Percentiles rank a stretch among this genome's conserved stretches.
Evolutionary conservation across 2,888 invertebrate species (phyloP).

Genomic region (Mythimna impura): DNA sequence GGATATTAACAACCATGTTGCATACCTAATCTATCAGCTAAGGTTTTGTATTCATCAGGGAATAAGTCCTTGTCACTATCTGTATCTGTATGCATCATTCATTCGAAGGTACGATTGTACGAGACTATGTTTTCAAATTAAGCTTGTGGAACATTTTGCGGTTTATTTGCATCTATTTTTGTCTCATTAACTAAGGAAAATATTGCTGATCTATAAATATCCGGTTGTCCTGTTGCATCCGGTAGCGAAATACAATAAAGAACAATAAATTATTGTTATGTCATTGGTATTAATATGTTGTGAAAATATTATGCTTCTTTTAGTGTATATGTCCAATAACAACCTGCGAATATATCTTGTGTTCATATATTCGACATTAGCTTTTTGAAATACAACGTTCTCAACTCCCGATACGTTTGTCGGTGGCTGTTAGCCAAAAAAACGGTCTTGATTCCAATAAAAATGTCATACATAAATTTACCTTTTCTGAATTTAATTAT

Average conservation of each 20-base stretch:
- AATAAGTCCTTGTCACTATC: slow-evolving; percentile 66
- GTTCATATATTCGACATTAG: background rate
- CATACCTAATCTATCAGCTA: slow-evolving; percentile 62
- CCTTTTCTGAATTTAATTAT: slow-evolving; percentile 25
- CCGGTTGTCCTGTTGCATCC: slow-evolving; percentile 13
- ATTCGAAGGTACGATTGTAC: slow-evolving; percentile 55
- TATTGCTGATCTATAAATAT: slow-evolving; percentile 12
- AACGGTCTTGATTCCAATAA: slow-evolving; percentile 14
- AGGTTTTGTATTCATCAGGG: slow-evolving; percentile 64
- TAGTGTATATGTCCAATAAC: background rate
- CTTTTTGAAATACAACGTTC: slow-evolving; percentile 3
- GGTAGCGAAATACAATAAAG: slow-evolving; percentile 12
- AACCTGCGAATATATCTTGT: background rate
- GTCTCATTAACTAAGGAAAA: slow-evolving; percentile 49
- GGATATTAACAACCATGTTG: slow-evolving; percentile 76
- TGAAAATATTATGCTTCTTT: slow-evolving; percentile 2
- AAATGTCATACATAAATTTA: slow-evolving; percentile 18
- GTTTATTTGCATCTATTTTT: slow-evolving; percentile 29
- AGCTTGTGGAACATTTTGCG: slow-evolving; percentile 10
- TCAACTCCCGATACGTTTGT: slow-evolving; percentile 12
- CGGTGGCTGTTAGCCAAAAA: slow-evolving; percentile 6
- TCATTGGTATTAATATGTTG: background rate
- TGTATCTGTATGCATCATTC: slow-evolving; percentile 67
- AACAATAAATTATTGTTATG: slow-evolving; percentile 10
- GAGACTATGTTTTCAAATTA: slow-evolving; percentile 52